Percentiles rank a stretch among this genome's conserved stretches.
phyloP scores from a whole-genome alignment of 2,797 vertebrate genomes.

The Calcarius lapponicus region DNA sequence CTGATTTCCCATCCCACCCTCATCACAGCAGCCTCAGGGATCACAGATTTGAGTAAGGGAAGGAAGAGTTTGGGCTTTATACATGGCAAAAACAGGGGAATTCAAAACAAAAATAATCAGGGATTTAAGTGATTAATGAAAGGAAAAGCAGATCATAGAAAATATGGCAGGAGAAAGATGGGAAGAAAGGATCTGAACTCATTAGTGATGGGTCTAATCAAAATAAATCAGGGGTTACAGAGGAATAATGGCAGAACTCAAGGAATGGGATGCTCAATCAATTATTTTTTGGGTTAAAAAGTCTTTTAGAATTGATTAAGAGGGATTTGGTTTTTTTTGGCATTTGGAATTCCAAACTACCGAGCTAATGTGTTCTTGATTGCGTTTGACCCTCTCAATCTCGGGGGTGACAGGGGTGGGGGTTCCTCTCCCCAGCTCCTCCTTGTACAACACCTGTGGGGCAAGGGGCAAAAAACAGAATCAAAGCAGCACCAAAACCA shows the following conservation, averaged over 20 bases:
- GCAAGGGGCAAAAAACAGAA: background rate
- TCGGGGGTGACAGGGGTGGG: conserved; percentile 90
- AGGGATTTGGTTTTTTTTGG: background rate
- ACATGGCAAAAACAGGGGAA: background rate
- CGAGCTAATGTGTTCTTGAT: conserved; percentile 93
- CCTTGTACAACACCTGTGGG: conserved; percentile 89
- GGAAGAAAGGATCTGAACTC: background rate
- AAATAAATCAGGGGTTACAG: background rate
- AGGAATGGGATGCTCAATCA: background rate
- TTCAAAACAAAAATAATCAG: background rate
- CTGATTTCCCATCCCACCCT: background rate
- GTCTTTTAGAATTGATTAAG: background rate
- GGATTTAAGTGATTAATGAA: background rate
- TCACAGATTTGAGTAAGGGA: fast-evolving
- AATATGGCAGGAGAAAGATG: background rate
- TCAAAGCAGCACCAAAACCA: background rate
- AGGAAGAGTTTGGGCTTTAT: background rate
- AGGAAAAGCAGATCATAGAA: background rate
- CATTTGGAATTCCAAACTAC: conserved; percentile 70
- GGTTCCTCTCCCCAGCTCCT: conserved; percentile 87
- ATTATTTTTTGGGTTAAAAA: background rate
- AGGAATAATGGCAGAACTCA: background rate
- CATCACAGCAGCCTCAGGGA: background rate
- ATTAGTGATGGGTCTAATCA: background rate
- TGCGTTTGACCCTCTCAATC: conserved; percentile 93